A percentile compares a stretch with the other conserved stretches of the same genome.
These are phyloP conservation scores for Pteria penguin DNA, from an alignment of 2,888 invertebrate genomes.

Conservation along the genomic window DNA sequence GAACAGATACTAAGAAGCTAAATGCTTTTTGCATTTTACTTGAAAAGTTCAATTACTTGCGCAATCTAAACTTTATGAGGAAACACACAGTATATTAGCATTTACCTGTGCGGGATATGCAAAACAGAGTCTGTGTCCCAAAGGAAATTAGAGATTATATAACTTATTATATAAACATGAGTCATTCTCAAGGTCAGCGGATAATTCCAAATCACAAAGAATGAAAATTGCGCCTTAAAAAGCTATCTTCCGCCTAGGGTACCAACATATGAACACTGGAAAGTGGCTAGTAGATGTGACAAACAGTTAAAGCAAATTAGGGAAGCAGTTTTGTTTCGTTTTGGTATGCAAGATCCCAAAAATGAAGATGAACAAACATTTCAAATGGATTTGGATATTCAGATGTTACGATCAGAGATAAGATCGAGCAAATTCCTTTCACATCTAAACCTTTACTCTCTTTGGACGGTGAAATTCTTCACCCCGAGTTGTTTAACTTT, in stretches of 20 bases:
- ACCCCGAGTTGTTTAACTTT: slow-evolving; percentile 6
- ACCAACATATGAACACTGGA: slow-evolving; percentile 5
- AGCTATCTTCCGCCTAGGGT: slow-evolving; percentile 15
- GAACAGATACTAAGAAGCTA: not conserved
- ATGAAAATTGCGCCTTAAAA: slow-evolving; percentile 21
- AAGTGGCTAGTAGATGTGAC: not conserved
- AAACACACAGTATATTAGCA: slow-evolving; percentile 18
- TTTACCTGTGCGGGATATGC: slow-evolving; percentile 2
- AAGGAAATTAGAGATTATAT: slow-evolving; percentile 7
- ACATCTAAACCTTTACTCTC: not conserved
- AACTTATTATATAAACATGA: slow-evolving; percentile 10
- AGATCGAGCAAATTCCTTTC: not conserved
- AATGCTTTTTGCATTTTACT: not conserved
- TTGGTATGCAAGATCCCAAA: slow-evolving; percentile 3
- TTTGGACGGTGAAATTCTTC: not conserved
- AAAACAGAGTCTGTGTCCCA: not conserved
- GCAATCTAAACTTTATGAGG: not conserved
- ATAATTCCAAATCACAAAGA: slow-evolving; percentile 1
- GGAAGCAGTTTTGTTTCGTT: slow-evolving; percentile 4
- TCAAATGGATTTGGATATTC: not conserved
- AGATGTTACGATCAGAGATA: slow-evolving; percentile 13
- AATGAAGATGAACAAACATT: slow-evolving; percentile 2
- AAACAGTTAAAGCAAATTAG: not conserved
- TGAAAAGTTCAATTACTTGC: not conserved
- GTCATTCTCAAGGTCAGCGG: slow-evolving; percentile 7